Evolutionary conservation across 2,888 invertebrate genomes (phyloP).

Genomic region (Stenolophus ochropezus): DNA sequence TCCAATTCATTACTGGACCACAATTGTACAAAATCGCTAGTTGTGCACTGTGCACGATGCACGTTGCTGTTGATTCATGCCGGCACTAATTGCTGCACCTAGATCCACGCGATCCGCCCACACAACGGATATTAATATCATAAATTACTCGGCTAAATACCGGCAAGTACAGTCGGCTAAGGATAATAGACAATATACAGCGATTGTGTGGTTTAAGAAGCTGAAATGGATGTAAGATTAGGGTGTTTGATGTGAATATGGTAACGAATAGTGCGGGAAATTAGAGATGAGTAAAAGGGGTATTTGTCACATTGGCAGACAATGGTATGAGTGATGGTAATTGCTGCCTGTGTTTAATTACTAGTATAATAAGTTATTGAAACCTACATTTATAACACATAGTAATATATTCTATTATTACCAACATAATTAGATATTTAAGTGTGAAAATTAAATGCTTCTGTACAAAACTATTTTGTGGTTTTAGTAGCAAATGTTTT

Average conservation of each 20-base stretch:
- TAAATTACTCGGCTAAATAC: slow-evolving; percentile 48
- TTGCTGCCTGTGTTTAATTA: too few relatives aligned
- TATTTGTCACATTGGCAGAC: too few relatives aligned
- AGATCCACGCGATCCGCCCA: slow-evolving; percentile 12
- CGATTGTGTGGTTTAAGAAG: not conserved
- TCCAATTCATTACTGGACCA: not conserved
- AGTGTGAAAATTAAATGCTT: too few relatives aligned
- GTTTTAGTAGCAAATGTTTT: too few relatives aligned
- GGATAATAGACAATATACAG: not conserved
- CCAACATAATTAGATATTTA: too few relatives aligned
- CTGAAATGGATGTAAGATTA: not conserved
- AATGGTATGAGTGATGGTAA: too few relatives aligned
- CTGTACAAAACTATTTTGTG: too few relatives aligned
- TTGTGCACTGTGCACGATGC: not conserved
- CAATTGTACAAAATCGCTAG: not conserved
- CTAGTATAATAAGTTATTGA: too few relatives aligned
- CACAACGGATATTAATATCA: slow-evolving; percentile 50
- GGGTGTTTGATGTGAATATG: not conserved
- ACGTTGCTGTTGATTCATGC: slow-evolving; percentile 33
- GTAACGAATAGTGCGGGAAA: too few relatives aligned
- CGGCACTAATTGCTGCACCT: slow-evolving; percentile 47
- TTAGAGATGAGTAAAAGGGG: too few relatives aligned
- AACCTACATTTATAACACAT: too few relatives aligned
- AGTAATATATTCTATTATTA: too few relatives aligned
- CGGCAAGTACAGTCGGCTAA: slow-evolving; percentile 4